Percentiles rank a stretch among this genome's conserved stretches.
Evolutionary conservation across 2,888 invertebrate genomes (phyloP).

Genomic region (Mesorhabditis belari): DNA sequence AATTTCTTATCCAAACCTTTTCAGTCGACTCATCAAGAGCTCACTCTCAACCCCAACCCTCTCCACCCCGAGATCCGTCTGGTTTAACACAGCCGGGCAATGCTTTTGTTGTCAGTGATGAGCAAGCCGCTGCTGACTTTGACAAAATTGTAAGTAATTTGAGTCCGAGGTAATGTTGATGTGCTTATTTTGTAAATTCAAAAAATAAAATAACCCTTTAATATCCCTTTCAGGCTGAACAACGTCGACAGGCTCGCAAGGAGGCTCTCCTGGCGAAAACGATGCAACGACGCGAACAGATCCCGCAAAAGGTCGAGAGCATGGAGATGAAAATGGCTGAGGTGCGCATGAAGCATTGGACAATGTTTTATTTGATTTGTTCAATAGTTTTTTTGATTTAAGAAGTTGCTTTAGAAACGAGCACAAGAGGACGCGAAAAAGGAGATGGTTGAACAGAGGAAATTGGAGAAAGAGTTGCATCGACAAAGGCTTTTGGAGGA

Average conservation of each 20-base stretch:
- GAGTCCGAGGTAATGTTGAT: not conserved
- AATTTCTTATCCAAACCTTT: no score
- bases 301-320: conserved; percentile 5
- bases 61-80: not conserved
- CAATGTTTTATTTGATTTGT: no score
- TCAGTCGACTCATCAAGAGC: no score
- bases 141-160: conserved; percentile 31
- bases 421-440: conserved; percentile 39
- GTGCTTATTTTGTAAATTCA: not conserved
- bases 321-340: conserved; percentile 23
- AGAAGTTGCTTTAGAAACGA: conserved; percentile 15
- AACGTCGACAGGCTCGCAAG: conserved; percentile 43
- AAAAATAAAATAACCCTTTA: not conserved
- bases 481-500: conserved; percentile 48
- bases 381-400: no score
- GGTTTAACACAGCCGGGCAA: not conserved
- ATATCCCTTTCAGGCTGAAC: conserved; percentile 15
- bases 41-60: not conserved
- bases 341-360: no score
- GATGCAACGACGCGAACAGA: conserved; percentile 47
- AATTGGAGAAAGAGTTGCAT: conserved; percentile 46
- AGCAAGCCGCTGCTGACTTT: conserved; percentile 25
- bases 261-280: conserved; percentile 47
- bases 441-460: conserved; percentile 44
- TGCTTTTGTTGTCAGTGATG: conserved; percentile 10